Conservation (phyloP, 2,888 invertebrate genomes). For the Yponomeuta evonymella region DNA sequence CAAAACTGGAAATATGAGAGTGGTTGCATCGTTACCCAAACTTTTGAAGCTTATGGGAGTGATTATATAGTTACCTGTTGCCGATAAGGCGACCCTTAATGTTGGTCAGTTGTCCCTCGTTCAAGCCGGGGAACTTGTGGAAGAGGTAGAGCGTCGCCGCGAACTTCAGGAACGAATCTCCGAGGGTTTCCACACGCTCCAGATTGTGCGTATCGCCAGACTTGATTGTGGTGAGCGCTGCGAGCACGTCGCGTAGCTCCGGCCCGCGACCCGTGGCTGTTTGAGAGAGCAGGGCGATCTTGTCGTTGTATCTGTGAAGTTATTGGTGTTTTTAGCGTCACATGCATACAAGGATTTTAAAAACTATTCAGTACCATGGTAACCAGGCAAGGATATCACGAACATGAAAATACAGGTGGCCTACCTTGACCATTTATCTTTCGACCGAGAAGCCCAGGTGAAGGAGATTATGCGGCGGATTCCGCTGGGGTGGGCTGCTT, state of each 20-base stretch:
- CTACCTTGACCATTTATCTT: too few species aligned
- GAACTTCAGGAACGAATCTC: slow-evolving; percentile 92
- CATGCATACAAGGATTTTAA: too few species aligned
- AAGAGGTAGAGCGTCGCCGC: slow-evolving; percentile 83
- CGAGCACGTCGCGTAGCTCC: slow-evolving; percentile 60
- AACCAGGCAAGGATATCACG: too few species aligned
- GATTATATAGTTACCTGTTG: slow-evolving; percentile 79
- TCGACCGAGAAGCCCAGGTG: too few species aligned
- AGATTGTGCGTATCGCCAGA: slow-evolving; percentile 86
- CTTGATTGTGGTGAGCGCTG: slow-evolving; percentile 83
- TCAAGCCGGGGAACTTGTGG: slow-evolving; percentile 79
- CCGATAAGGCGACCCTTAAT: slow-evolving; percentile 84
- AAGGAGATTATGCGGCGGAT: too few species aligned
- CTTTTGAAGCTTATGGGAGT: not conserved
- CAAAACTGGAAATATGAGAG: too few species aligned
- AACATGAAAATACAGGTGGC: too few species aligned
- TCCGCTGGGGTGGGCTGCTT: too few species aligned
- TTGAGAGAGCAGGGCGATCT: slow-evolving; percentile 38
- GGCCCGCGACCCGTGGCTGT: slow-evolving; percentile 50
- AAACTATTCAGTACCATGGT: too few species aligned
- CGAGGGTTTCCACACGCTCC: slow-evolving; percentile 91
- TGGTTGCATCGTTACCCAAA: too few species aligned
- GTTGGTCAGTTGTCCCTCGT: slow-evolving; percentile 87
- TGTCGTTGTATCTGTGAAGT: slow-evolving; percentile 45
- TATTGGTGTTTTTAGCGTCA: not conserved